These are phyloP conservation scores for Drosophila ustulata DNA, from an alignment of 2,888 invertebrate genomes.

Conservation along the genomic window DNA sequence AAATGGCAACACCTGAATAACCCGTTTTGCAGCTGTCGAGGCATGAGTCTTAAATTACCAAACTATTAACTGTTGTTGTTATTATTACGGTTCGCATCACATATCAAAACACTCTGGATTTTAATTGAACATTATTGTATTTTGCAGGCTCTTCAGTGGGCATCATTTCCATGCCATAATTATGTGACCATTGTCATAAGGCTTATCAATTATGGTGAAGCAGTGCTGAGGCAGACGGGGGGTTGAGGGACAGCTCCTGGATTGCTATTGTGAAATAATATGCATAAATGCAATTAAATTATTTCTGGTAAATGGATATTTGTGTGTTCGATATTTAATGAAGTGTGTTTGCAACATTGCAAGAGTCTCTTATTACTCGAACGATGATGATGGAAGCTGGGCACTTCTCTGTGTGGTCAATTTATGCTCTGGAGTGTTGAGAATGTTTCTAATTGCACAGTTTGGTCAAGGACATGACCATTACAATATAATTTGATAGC, in stretches of 20 bases:
- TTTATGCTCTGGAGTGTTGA: slow-evolving; percentile 13
- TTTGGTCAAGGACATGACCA: slow-evolving; percentile 1
- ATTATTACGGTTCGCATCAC: slow-evolving; percentile 18
- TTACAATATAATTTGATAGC: slow-evolving; percentile 28
- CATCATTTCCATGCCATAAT: slow-evolving; percentile 28
- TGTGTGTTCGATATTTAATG: slow-evolving; percentile 58
- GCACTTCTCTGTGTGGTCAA: slow-evolving; percentile 9
- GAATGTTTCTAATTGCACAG: slow-evolving; percentile 47
- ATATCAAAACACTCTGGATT: slow-evolving; percentile 46
- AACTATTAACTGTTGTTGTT: slow-evolving; percentile 11
- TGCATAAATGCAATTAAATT: slow-evolving; percentile 59
- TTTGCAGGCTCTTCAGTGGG: slow-evolving; percentile 17
- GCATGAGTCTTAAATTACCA: slow-evolving; percentile 8
- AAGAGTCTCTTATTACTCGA: slow-evolving; percentile 19
- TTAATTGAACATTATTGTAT: slow-evolving; percentile 55
- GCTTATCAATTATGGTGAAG: slow-evolving; percentile 28
- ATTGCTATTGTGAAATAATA: slow-evolving; percentile 39
- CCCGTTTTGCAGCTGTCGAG: slow-evolving; percentile 10
- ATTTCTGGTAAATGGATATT: slow-evolving; percentile 60
- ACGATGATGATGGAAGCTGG: neutral
- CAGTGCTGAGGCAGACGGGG: neutral
- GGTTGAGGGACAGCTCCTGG: neutral
- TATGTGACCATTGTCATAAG: slow-evolving; percentile 25
- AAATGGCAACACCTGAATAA: slow-evolving; percentile 27
- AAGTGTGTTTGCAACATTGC: slow-evolving; percentile 43